Evolutionary conservation across 1,140 invertebrate genomes (phyloP).

Genomic region (Drosophila bocki): DNA sequence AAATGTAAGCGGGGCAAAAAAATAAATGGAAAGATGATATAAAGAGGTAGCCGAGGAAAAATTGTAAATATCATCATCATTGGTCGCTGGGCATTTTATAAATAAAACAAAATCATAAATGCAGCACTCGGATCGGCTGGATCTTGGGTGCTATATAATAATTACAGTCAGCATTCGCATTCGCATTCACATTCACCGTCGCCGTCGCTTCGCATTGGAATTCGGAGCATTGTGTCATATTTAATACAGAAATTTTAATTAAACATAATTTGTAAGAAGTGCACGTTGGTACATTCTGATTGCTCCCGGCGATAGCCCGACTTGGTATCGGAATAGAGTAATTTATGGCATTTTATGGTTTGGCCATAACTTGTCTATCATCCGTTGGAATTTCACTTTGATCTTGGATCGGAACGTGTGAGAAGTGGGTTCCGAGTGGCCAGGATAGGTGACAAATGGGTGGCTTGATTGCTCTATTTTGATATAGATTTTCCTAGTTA

Average conservation of each 20-base stretch:
- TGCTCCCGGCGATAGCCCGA: conserved; percentile 53
- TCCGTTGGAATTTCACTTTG: conserved; percentile 55
- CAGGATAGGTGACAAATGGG: conserved; percentile 35
- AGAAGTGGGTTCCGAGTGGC: conserved; percentile 7
- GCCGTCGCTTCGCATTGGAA: conserved; percentile 73
- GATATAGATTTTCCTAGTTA: neutral
- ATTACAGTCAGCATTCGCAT: conserved; percentile 55
- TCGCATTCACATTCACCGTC: conserved; percentile 17
- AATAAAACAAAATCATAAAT: conserved; percentile 85
- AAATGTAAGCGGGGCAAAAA: conserved; percentile 64
- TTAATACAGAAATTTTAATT: conserved; percentile 85
- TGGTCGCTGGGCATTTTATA: conserved; percentile 72
- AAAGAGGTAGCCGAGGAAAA: conserved; percentile 39
- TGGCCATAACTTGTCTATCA: conserved; percentile 57
- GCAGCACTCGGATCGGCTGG: conserved; percentile 33
- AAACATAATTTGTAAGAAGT: conserved; percentile 84
- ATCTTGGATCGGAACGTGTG: conserved; percentile 41
- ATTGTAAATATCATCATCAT: conserved; percentile 81
- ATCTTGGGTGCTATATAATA: conserved; percentile 71
- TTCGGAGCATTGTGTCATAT: conserved; percentile 85
- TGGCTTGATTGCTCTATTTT: conserved; percentile 43
- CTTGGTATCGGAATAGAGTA: conserved; percentile 70
- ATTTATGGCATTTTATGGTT: conserved; percentile 74
- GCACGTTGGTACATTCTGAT: conserved; percentile 67
- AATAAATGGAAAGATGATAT: conserved; percentile 41